A percentile compares a stretch with the other conserved stretches of the same genome.
Evolutionary conservation across 2,797 vertebrate species (phyloP).

Genomic region (Premnoplex brunnescens): DNA sequence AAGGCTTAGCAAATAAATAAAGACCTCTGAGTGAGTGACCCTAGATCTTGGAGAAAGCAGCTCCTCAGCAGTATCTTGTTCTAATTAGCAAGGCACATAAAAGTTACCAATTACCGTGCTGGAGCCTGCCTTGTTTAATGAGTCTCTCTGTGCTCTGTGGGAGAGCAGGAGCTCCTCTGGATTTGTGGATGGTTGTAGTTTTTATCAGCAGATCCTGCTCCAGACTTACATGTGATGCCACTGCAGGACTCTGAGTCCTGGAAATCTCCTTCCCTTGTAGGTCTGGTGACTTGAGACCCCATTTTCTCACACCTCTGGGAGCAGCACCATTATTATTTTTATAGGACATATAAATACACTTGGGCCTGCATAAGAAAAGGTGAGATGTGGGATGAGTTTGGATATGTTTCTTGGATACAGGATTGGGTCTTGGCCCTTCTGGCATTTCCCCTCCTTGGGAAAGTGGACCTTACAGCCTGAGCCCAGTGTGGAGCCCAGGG

Average conservation of each 20-base stretch:
- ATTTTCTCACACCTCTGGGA: not conserved
- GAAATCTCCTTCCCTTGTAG: not conserved
- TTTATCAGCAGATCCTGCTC: slow-evolving; percentile 9
- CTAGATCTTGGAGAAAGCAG: slow-evolving; percentile 38
- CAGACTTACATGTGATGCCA: not conserved
- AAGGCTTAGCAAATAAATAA: slow-evolving; percentile 70
- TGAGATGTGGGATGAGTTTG: not conserved
- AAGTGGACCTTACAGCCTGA: not conserved
- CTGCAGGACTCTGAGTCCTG: not conserved
- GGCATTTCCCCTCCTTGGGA: not conserved
- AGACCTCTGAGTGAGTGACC: slow-evolving; percentile 59
- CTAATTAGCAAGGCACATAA: slow-evolving; percentile 47
- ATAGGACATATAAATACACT: not conserved
- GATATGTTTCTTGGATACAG: not conserved
- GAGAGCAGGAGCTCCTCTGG: not conserved
- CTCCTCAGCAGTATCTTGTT: slow-evolving; percentile 58
- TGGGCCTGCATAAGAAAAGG: not conserved
- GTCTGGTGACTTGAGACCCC: not conserved
- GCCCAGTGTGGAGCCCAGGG: not conserved
- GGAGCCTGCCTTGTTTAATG: slow-evolving; percentile 57
- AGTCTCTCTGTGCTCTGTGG: slow-evolving; percentile 3
- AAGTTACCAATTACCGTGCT: slow-evolving; percentile 48
- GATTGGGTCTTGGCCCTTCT: not conserved
- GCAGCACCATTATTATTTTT: not conserved
- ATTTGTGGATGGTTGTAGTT: not conserved